Evolutionary conservation across 2,888 invertebrate species (phyloP), one percentile per base, ranked within the genome.

Genomic region (Hipparchia semele): DNA sequence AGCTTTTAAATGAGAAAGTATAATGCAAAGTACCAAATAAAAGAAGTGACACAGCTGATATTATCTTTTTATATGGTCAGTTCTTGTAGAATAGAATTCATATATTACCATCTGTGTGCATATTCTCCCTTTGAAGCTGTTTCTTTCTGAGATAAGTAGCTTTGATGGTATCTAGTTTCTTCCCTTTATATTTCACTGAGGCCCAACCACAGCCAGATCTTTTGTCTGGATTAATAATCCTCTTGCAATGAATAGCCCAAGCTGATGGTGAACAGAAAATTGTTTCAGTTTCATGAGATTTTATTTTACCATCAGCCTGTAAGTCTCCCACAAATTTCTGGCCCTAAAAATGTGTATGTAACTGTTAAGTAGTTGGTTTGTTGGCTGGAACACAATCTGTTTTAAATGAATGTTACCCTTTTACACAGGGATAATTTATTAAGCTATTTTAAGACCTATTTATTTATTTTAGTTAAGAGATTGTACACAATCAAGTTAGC

Each of bases 121-220:
- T 91, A 77, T 89, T 94, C 78, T 95, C 95, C 77, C 95, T 94
- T 82, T 95, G 95, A 23, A 94, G 79, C 65, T 95, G 95, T 81
- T 95, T 95, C 82, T 96, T 97, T 72, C 97, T 95, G 79, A 97
- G 95, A 95, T 98, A 98, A 72, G 96, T 95, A 77, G 97, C 97
- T 90, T 98, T 98, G 84, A 97, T 98, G 5, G 97, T 96, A 86
- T 98, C 98, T 83, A 98, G 89, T 88, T 98, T 98, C 83, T 96
- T 97, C 1, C 98, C 98, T 85, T 96, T 96, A 83, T 98, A 98
- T 83, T 97, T 96, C 54, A 98, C 98, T 2, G 98, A 98, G 2
- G 98, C 98, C 98, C 98, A 98, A 2, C 98, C 98, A 91, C 98
- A 98, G 1, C 98, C 98, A 58, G 98, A 98, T 83, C 98, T 97